Evolutionary conservation across 2,888 invertebrate genomes (phyloP).

Genomic region (Baronia brevicornis): DNA sequence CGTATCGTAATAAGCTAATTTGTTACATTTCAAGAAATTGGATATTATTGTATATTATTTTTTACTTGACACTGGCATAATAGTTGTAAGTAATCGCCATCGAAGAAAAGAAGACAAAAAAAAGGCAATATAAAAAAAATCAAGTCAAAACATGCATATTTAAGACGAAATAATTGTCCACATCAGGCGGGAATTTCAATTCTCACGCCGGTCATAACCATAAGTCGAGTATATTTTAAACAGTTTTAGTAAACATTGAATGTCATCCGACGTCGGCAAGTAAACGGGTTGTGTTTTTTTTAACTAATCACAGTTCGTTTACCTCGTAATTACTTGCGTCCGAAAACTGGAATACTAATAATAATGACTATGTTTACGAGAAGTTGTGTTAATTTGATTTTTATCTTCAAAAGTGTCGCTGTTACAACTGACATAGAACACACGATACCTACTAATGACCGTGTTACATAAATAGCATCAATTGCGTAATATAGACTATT

Average conservation of each 20-base stretch:
- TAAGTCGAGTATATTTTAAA: constrained; percentile 6
- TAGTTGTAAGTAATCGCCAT: too few species aligned
- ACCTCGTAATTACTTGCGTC: constrained; percentile 23
- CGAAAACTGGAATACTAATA: constrained; percentile 23
- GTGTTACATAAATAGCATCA: constrained; percentile 3
- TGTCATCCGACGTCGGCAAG: constrained; percentile 7
- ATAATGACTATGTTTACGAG: constrained; percentile 14
- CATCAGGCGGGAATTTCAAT: constrained; percentile 1
- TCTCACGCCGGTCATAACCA: constrained; percentile 9
- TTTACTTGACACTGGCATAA: too few species aligned
- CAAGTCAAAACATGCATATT: background rate
- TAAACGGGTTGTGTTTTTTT: constrained; percentile 11
- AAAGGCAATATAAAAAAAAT: too few species aligned
- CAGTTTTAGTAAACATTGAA: constrained; percentile 11
- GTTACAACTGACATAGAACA: background rate
- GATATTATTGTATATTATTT: too few species aligned
- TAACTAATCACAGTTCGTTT: constrained; percentile 20
- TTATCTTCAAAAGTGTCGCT: constrained; percentile 10
- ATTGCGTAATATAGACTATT: too few species aligned
- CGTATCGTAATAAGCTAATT: too few species aligned
- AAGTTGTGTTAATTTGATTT: constrained; percentile 10
- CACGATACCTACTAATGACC: constrained; percentile 1
- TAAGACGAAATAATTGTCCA: constrained; percentile 2
- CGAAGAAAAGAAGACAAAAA: too few species aligned
- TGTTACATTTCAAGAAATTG: too few species aligned